Conservation (phyloP, 2,113 vertebrate genomes). For the Pterocles orientalis region DNA sequence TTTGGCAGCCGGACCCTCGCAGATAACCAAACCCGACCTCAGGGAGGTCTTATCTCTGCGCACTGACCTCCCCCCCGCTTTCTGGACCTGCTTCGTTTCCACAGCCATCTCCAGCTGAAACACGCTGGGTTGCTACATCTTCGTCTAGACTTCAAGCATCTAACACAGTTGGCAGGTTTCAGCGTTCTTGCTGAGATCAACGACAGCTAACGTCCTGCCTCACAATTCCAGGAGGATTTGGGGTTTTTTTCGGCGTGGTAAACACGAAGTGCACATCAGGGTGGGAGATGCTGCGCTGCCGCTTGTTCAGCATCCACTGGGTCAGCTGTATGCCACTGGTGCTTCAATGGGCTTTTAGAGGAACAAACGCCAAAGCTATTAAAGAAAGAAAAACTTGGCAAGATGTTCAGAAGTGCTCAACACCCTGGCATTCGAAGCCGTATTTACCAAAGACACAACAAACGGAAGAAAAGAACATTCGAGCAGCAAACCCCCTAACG, state of each 20-base stretch:
- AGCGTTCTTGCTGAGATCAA: neutral
- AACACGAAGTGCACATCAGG: neutral
- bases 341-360: neutral
- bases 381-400: neutral
- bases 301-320: neutral
- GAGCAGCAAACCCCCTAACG: neutral
- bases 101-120: neutral
- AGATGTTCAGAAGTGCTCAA: neutral
- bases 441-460: neutral
- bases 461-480: neutral
- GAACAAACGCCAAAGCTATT: neutral
- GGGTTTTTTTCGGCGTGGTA: neutral
- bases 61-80: neutral
- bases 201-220: neutral
- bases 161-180: slow-evolving; percentile 37
- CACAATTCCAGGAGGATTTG: neutral
- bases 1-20: neutral
- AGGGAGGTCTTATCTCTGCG: neutral
- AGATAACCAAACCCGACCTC: neutral
- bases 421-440: neutral
- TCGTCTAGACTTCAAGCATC: neutral
- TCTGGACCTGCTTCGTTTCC: neutral
- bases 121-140: neutral
- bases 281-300: neutral
- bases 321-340: neutral